Evolutionary conservation across 2,888 invertebrate species (phyloP), one percentile per base, ranked within the genome.

Genomic region (Agonum fuliginosum): DNA sequence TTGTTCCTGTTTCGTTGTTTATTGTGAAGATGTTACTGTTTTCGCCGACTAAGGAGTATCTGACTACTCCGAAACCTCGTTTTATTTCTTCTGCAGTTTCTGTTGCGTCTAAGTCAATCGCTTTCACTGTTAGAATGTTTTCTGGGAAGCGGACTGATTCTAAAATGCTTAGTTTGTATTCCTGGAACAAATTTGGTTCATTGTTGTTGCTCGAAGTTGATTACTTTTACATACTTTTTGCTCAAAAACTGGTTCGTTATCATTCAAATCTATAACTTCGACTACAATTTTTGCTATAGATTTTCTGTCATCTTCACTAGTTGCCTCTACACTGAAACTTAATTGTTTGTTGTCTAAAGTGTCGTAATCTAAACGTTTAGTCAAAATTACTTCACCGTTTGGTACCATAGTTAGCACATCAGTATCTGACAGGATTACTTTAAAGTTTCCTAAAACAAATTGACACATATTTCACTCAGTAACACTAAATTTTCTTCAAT

Each of bases 351-450:
- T 88, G 0, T 88, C 88, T n/a, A 94, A 84, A 0, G 89, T 88
- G 86, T 96, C 96, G 82, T 94, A 95, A 85, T 96, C 96, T 20
- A 96, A 86, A 76, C 93, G 89, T 81, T 91, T 92, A 48, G 91
- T 93, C 1, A 95, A 87, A 2, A 93, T 91, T 0, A 96, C 91
- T 82, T 93, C 92, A 0, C 96, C 96, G 78, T 93, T 92, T 62
- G 92, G 92, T 27, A 92, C 90, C 5, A 91, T 88, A 84, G 89
- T 89, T 48, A 91, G 86, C 10, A 89, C 86, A 67, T 89, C 89
- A 1, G 88, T 88, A 81, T 89, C 89, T 0, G 89, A 88, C 77
- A 89, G 88, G 0, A 91, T 87, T 0, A 91, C 87, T 84, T 90
- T 89, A 71, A 90, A 91, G 81, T 65, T 70, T n/a, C 54, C 72